Percentiles rank a stretch among this genome's conserved stretches.
Evolutionary conservation across 2,797 vertebrate species (phyloP).

Genomic region (Pteropus rufus): DNA sequence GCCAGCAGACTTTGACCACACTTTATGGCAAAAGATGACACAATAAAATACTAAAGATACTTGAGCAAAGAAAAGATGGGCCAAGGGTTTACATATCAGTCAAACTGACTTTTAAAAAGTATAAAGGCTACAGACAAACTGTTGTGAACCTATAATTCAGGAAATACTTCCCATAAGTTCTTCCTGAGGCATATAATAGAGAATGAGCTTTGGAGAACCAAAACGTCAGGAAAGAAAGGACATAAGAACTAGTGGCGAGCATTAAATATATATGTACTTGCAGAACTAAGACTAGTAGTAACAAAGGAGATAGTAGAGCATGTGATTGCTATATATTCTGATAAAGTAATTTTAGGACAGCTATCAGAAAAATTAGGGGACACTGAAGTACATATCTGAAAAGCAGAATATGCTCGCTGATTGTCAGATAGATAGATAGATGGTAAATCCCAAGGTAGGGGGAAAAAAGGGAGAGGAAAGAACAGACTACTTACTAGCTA

Average conservation of each 20-base stretch:
- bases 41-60: not conserved
- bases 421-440: not conserved
- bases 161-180: not conserved
- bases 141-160: not conserved
- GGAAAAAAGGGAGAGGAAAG: not conserved
- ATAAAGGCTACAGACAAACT: not conserved
- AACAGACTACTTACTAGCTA: not conserved
- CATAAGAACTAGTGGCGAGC: not conserved
- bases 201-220: not conserved
- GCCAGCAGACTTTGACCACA: not conserved
- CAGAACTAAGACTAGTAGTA: not conserved
- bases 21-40: slow-evolving; percentile 1
- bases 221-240: not conserved
- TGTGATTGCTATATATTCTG: not conserved
- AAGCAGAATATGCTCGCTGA: not conserved
- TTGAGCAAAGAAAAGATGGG: not conserved
- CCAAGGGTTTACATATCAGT: not conserved
- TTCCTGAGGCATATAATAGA: not conserved
- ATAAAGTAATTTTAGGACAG: not conserved
- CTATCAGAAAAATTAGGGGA: not conserved
- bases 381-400: not conserved
- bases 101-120: not conserved
- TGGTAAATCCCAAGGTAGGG: not conserved
- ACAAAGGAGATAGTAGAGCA: not conserved
- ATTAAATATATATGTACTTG: not conserved